Evolutionary conservation across 2,888 invertebrate genomes (phyloP).

Genomic region (Spilarctia lutea): DNA sequence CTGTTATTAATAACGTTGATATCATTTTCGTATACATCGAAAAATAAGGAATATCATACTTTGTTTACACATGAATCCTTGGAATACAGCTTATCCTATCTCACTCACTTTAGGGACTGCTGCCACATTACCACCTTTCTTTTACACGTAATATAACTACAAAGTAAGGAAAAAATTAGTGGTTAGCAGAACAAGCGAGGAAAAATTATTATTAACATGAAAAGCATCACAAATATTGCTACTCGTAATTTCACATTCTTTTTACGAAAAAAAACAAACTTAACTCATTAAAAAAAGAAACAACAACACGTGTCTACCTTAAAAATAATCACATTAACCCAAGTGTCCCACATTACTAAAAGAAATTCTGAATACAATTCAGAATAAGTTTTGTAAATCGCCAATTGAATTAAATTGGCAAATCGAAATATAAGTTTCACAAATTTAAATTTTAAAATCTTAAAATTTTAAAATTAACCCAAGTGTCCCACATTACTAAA

Average conservation of each 20-base stretch:
- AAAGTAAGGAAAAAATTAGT: conserved; percentile 28
- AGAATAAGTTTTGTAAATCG: background rate
- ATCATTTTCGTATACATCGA: conserved; percentile 35
- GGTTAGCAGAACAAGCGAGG: conserved; percentile 29
- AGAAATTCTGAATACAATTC: conserved; percentile 24
- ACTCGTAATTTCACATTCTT: conserved; percentile 52
- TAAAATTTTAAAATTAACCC: too few species aligned
- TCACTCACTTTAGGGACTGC: conserved; percentile 47
- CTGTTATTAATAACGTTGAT: conserved; percentile 19
- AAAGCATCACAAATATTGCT: conserved; percentile 48
- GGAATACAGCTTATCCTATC: conserved; percentile 36
- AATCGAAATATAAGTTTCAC: background rate
- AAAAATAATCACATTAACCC: conserved; percentile 58
- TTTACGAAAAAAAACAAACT: conserved; percentile 69
- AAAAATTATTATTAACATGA: conserved; percentile 33
- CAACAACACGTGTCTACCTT: conserved; percentile 63
- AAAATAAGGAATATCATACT: conserved; percentile 37
- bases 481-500: conserved; percentile 46
- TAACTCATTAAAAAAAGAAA: conserved; percentile 69
- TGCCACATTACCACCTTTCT: conserved; percentile 31
- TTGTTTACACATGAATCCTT: conserved; percentile 25
- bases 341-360: conserved; percentile 47
- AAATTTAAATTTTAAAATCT: conserved; percentile 19
- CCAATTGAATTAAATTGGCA: conserved; percentile 8
- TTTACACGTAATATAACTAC: conserved; percentile 28